Evolutionary conservation across 2,888 invertebrate genomes (phyloP).

Genomic region (Cyclophora punctaria): DNA sequence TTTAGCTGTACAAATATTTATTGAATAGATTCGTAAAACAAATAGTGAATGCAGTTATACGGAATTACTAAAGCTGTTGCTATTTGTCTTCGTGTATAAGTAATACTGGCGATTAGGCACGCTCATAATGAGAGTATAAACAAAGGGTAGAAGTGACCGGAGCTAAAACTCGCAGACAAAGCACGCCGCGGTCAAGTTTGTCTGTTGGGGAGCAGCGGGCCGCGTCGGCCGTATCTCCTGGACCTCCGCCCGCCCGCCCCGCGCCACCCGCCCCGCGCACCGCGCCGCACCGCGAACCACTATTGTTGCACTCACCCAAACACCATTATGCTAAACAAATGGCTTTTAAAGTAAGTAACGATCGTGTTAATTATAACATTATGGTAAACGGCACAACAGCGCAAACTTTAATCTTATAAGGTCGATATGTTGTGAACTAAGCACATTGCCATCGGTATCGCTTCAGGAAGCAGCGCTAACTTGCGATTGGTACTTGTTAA

Average conservation of each 20-base stretch:
- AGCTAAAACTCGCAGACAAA: conserved; percentile 34
- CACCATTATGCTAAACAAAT: conserved; percentile 63
- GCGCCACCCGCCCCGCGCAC: background rate
- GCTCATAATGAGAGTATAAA: conserved; percentile 23
- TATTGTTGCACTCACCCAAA: conserved; percentile 49
- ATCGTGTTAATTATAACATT: conserved; percentile 44
- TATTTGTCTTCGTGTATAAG: conserved; percentile 15
- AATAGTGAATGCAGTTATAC: conserved; percentile 12
- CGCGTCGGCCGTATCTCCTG: conserved; percentile 33
- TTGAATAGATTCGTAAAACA: conserved; percentile 14
- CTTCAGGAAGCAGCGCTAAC: background rate
- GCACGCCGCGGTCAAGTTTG: conserved; percentile 52
- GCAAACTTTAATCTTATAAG: background rate
- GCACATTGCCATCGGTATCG: background rate
- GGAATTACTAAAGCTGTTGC: conserved; percentile 7
- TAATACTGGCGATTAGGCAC: conserved; percentile 12
- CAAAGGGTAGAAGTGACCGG: conserved; percentile 33
- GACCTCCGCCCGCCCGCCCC: too few species aligned
- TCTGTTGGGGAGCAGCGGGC: conserved; percentile 45
- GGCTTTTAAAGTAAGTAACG: conserved; percentile 50
- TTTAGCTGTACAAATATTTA: conserved; percentile 13
- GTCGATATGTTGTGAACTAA: background rate
- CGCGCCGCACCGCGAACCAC: conserved; percentile 42
- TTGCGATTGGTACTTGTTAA: conserved; percentile 39
- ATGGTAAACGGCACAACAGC: conserved; percentile 24